Base-by-base conservation (phyloP, 2,888 invertebrate species). In the Leucophenga maculata region DNA sequence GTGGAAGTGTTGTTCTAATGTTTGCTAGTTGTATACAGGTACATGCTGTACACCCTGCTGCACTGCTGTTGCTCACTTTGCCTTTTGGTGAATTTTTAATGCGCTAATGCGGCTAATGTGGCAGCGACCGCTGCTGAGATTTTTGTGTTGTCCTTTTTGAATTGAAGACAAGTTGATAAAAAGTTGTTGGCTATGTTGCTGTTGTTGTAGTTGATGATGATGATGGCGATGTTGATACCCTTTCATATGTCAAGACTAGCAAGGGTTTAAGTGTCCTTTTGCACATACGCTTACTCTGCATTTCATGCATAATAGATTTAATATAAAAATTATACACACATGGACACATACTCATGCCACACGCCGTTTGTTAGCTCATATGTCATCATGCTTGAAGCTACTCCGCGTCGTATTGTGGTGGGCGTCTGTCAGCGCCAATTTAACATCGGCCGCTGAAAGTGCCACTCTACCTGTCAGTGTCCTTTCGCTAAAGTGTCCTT, bases 301-400 rank as follows among this genome's bases (percentile, higher is more conserved):
- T 13, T 78, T 82, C 80, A 83, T 85, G 77, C 81, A 85, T 85
- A 85, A 85, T 85, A 84, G 79, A 85, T 86, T 82, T 83, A 81
- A 85, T 85, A 84, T 86, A 85, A 85, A 86, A 86, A 82, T 79
- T n/a, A 66, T 50, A 60, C n/a, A 48, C 16, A 39, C 16, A 39
- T 16, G 4, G 8, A 22, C 22, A 16, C 16, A 57, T 69, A 67
- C 70, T 73, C 57, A 66, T 69, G 3, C 67, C 65, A 69, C 72
- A 69, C 50, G 26, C 2, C 26, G 26, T 3, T 48, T n/a, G 50
- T 8, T 18, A 6, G 50, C 50, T 18, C 18, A 18, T 13, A n/a
- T 50, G 65, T 65, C 69, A 65, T 57, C 48, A 32, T 69, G 65
- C 50, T 65, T 65, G 48, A 54, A 69, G 68, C 50, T 48, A 64